Percentiles rank a stretch among this genome's conserved stretches.
Evolutionary conservation across 2,888 invertebrate genomes (phyloP).

Genomic region (Mythimna albipuncta): DNA sequence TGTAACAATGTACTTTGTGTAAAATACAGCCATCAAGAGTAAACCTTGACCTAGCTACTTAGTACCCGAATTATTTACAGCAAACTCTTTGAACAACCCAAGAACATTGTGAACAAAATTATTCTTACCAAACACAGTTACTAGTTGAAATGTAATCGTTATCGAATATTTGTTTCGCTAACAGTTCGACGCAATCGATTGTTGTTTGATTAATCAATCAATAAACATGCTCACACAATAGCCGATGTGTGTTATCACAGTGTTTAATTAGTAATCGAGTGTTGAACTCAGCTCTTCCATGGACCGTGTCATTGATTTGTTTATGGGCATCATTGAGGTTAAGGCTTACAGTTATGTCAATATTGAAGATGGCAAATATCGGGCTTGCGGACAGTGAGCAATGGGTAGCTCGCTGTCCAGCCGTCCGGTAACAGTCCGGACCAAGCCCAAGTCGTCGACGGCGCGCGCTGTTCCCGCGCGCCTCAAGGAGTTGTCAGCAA

Average conservation of each 20-base stretch:
- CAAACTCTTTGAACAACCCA: too few species aligned
- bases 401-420: too few species aligned
- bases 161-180: slow-evolving; percentile 5
- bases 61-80: too few species aligned
- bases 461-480: too few species aligned
- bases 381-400: too few species aligned
- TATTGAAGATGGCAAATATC: too few species aligned
- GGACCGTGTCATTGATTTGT: slow-evolving; percentile 2
- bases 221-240: slow-evolving; percentile 45
- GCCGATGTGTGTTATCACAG: slow-evolving; percentile 19
- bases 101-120: not conserved
- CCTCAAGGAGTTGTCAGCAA: too few species aligned
- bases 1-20: too few species aligned
- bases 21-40: too few species aligned
- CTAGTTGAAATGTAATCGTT: slow-evolving; percentile 1
- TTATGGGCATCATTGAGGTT: slow-evolving; percentile 1
- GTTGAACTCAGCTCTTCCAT: not conserved
- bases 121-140: not conserved
- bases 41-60: too few species aligned
- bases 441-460: too few species aligned
- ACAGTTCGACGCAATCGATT: slow-evolving; percentile 21
- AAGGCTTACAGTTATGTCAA: not conserved
- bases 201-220: slow-evolving; percentile 28
- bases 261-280: slow-evolving; percentile 14
- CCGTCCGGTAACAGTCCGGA: too few species aligned